These are phyloP conservation scores for Zeuzera pyrina DNA, from an alignment of 2,888 invertebrate genomes.

Conservation along the genomic window DNA sequence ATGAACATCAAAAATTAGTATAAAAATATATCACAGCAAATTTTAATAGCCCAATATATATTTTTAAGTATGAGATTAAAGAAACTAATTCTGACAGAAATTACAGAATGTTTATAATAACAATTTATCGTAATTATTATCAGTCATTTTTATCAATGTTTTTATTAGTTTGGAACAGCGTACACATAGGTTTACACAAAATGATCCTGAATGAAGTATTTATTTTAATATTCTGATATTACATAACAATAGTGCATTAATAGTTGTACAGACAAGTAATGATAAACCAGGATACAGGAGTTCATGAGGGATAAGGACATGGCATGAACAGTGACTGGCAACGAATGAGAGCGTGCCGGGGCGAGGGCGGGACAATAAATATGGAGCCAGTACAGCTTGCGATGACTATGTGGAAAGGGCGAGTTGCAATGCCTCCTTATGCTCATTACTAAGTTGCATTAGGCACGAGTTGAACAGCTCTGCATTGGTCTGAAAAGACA, in stretches of 20 bases:
- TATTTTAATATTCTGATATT: too few relatives aligned
- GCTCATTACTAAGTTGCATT: conserved; percentile 81
- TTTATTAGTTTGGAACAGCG: too few relatives aligned
- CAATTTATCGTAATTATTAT: too few relatives aligned
- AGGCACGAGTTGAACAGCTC: conserved; percentile 87
- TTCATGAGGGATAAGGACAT: too few relatives aligned
- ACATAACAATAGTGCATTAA: too few relatives aligned
- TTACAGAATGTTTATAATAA: too few relatives aligned
- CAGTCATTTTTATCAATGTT: too few relatives aligned
- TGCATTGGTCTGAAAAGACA: conserved; percentile 76
- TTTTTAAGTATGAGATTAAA: conserved; percentile 25
- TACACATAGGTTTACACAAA: too few relatives aligned
- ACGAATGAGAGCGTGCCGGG: background rate
- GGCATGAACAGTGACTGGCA: too few relatives aligned
- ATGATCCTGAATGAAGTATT: too few relatives aligned
- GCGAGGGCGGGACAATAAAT: conserved; percentile 22
- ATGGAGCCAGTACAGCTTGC: conserved; percentile 11
- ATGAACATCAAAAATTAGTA: conserved; percentile 50
- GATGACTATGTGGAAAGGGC: conserved; percentile 71
- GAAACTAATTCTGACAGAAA: conserved; percentile 20
- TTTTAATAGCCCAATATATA: conserved; percentile 51
- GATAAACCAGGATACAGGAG: too few relatives aligned
- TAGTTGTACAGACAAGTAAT: too few relatives aligned
- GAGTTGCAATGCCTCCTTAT: conserved; percentile 87
- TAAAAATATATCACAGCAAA: conserved; percentile 71